phyloP scores from a whole-genome alignment of 2,888 invertebrate species.

The Drosophila mercatorum region DNA sequence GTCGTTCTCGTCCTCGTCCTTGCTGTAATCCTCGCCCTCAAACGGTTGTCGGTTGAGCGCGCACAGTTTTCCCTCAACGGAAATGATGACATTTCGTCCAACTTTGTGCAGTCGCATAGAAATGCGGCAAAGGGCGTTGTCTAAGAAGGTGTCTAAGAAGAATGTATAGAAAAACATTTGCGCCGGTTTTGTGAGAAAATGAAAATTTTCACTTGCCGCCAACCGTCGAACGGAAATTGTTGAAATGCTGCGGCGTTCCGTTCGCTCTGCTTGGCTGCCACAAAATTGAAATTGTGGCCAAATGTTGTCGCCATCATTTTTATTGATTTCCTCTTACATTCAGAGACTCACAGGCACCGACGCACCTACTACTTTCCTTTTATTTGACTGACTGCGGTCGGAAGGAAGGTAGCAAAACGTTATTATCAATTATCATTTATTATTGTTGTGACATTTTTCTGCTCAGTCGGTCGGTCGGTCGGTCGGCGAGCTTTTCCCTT shows the following conservation, averaged over 20 bases:
- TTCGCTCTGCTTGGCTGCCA: conserved; percentile 43
- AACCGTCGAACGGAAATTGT: conserved; percentile 62
- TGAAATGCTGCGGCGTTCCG: conserved; percentile 53
- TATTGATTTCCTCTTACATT: conserved; percentile 71
- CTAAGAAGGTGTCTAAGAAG: conserved; percentile 59
- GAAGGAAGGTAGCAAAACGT: conserved; percentile 78
- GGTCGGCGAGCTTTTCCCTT: conserved; percentile 15
- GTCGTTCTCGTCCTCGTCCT: conserved; percentile 4
- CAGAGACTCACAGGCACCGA: conserved; percentile 6
- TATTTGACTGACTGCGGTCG: conserved; percentile 48
- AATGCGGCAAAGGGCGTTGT: conserved; percentile 56
- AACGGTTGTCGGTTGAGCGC: conserved; percentile 60
- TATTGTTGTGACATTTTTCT: conserved; percentile 60
- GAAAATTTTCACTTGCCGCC: conserved; percentile 68
- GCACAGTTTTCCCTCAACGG: conserved; percentile 68
- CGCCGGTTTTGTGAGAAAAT: conserved; percentile 56
- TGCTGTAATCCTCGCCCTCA: conserved; percentile 1
- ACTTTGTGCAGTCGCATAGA: conserved; percentile 77
- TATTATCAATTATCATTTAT: conserved; percentile 80
- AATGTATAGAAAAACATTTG: conserved; percentile 55
- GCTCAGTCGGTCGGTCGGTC: conserved; percentile 30
- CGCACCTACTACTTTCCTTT: conserved; percentile 18
- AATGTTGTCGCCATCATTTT: conserved; percentile 72
- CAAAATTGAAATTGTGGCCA: conserved; percentile 76
- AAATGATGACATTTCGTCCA: conserved; percentile 82